phyloP scores from a whole-genome alignment of 2,113 vertebrate genomes.

The Castor canadensis region DNA sequence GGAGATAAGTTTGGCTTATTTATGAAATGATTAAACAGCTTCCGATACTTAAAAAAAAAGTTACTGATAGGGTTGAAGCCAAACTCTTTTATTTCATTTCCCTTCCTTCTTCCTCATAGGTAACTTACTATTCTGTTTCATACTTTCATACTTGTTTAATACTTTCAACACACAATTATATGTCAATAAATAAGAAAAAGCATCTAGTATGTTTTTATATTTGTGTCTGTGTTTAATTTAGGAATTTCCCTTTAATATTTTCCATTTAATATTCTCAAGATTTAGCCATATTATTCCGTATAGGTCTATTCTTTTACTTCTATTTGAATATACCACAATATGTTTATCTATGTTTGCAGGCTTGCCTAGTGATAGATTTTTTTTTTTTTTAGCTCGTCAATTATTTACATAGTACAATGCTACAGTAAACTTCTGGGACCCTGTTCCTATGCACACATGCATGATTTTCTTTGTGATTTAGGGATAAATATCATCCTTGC shows the following conservation, averaged over 20 bases:
- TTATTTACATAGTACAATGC: not conserved
- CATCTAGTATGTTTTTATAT: not conserved
- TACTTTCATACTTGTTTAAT: not conserved
- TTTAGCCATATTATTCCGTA: not conserved
- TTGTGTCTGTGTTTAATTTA: not conserved
- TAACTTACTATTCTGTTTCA: not conserved
- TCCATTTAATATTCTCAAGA: not conserved
- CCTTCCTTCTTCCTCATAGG: not conserved
- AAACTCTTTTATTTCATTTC: not conserved
- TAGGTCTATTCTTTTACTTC: not conserved
- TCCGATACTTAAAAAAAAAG: slow-evolving; percentile 1
- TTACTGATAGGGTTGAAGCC: not conserved
- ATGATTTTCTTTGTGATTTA: not conserved
- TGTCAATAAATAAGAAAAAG: not conserved
- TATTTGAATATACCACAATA: not conserved
- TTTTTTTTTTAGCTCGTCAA: no score
- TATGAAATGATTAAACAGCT: not conserved
- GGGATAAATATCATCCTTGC: not conserved
- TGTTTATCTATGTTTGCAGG: not conserved
- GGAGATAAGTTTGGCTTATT: not conserved
- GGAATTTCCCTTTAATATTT: not conserved
- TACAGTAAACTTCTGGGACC: not conserved
- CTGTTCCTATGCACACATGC: not conserved
- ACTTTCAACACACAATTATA: not conserved
- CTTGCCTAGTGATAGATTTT: not conserved